Conservation (phyloP, 2,888 invertebrate species). For the Abscondita cerata region DNA sequence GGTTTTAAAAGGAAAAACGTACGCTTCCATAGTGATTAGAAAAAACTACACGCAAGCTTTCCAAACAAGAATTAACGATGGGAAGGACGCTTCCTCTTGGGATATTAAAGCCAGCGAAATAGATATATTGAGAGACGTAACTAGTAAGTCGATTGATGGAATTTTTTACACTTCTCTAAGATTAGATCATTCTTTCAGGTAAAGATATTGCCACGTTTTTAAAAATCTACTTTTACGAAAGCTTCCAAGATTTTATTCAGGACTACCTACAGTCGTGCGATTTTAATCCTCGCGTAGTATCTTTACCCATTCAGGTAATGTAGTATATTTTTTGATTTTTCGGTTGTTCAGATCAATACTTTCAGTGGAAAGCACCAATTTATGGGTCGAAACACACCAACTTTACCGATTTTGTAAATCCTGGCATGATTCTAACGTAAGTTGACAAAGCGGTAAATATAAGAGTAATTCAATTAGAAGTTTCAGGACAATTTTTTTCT, state of each 20-base stretch:
- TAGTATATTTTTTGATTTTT: not conserved
- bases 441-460: slow-evolving; percentile 47
- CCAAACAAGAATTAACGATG: slow-evolving; percentile 57
- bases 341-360: slow-evolving; percentile 24
- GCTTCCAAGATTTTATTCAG: slow-evolving; percentile 76
- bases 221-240: slow-evolving; percentile 73
- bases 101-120: slow-evolving; percentile 71
- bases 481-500: slow-evolving; percentile 87
- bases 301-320: slow-evolving; percentile 68
- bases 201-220: slow-evolving; percentile 88
- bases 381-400: slow-evolving; percentile 80
- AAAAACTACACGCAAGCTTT: slow-evolving; percentile 78
- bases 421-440: slow-evolving; percentile 89
- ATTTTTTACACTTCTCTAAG: not conserved
- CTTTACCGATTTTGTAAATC: slow-evolving; percentile 94
- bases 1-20: slow-evolving; percentile 74
- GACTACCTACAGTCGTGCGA: slow-evolving; percentile 69
- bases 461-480: not conserved
- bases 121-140: slow-evolving; percentile 79
- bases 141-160: slow-evolving; percentile 82
- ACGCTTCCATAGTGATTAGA: slow-evolving; percentile 78
- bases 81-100: slow-evolving; percentile 41
- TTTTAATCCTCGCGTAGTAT: slow-evolving; percentile 68
- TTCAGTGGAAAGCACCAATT: slow-evolving; percentile 72
- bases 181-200: slow-evolving; percentile 64